Conservation (phyloP, 2,113 vertebrate genomes). For the Prionailurus bengalensis region DNA sequence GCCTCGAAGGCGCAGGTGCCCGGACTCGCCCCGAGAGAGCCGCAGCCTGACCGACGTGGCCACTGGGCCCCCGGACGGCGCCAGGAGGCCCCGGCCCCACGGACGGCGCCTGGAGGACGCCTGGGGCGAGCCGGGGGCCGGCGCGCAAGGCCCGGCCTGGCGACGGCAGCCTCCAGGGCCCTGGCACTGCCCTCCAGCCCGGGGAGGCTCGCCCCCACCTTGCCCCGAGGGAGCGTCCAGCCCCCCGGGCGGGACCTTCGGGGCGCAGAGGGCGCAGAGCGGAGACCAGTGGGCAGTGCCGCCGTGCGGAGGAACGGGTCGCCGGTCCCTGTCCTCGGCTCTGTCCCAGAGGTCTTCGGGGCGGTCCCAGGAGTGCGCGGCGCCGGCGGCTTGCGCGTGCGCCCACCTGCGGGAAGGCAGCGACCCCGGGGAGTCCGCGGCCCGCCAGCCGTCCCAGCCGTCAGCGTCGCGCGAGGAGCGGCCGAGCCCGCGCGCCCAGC, state of each 20-base stretch:
- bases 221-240: neutral
- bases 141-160: neutral
- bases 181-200: neutral
- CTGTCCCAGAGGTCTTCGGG: constrained; percentile 28
- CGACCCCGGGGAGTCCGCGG: neutral
- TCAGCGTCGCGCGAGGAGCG: constrained; percentile 74
- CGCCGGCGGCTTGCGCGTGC: neutral
- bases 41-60: constrained; percentile 60
- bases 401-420: neutral
- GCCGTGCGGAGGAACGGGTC: neutral
- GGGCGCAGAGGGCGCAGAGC: neutral
- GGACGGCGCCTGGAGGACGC: neutral
- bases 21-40: constrained; percentile 37
- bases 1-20: neutral
- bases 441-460: constrained; percentile 70
- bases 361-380: neutral
- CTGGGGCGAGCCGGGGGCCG: neutral
- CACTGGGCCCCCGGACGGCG: neutral
- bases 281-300: constrained; percentile 72
- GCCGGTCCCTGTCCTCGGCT: neutral
- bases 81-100: constrained; percentile 19
- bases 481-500: constrained; percentile 79
- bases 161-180: neutral
- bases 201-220: neutral
- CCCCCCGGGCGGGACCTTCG: neutral